These are phyloP conservation scores for Zapornia atra DNA, from an alignment of 2,113 vertebrate species.

Conservation along the genomic window DNA sequence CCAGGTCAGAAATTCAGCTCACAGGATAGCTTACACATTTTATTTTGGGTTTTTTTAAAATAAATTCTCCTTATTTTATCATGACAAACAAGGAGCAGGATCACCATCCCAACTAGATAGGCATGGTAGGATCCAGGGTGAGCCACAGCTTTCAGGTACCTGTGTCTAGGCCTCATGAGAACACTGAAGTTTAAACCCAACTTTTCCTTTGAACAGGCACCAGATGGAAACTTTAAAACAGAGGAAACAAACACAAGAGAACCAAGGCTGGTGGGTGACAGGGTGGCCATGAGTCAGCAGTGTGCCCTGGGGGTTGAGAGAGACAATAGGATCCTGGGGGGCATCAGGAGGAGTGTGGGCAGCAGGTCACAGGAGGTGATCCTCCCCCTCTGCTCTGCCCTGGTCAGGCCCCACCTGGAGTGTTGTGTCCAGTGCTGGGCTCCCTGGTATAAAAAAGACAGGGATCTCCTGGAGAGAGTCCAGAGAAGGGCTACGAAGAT, in stretches of 20 bases:
- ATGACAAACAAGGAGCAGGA: background rate
- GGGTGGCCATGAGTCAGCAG: too few species aligned
- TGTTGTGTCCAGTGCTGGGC: too few species aligned
- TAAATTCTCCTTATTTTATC: background rate
- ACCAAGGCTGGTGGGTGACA: accelerated
- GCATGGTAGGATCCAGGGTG: accelerated
- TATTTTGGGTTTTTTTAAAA: background rate
- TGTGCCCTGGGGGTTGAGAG: too few species aligned
- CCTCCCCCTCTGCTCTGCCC: too few species aligned
- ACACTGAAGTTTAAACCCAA: accelerated
- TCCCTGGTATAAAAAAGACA: too few species aligned
- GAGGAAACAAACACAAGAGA: background rate
- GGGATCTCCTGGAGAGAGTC: too few species aligned
- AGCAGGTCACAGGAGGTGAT: too few species aligned
- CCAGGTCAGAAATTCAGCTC: background rate
- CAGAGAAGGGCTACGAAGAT: too few species aligned
- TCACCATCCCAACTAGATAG: background rate
- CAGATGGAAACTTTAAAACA: background rate
- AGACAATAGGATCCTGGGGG: too few species aligned
- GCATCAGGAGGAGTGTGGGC: too few species aligned
- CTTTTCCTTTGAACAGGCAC: background rate
- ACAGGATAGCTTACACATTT: background rate
- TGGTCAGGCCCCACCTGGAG: too few species aligned
- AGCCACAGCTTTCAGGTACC: background rate
- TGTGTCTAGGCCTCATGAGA: background rate